These are phyloP conservation scores for Iselma pallidipennis DNA, from an alignment of 2,888 invertebrate genomes.

Conservation along the genomic window DNA sequence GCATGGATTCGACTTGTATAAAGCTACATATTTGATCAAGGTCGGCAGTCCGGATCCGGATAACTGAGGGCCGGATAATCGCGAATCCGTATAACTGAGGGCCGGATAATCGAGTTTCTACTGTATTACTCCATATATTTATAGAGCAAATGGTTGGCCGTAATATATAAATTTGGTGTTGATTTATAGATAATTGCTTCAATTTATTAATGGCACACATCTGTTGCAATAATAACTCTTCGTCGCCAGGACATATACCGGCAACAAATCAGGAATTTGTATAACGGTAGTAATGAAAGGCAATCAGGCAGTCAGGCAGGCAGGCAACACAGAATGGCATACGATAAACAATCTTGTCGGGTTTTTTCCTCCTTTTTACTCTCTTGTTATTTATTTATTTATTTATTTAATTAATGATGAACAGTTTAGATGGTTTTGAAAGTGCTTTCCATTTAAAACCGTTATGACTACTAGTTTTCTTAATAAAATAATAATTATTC, in stretches of 20 bases:
- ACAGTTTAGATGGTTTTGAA: background rate
- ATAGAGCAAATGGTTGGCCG: background rate
- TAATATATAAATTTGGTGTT: slow-evolving; percentile 1
- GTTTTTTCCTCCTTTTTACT: too few relatives aligned
- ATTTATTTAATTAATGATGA: background rate
- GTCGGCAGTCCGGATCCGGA: too few relatives aligned
- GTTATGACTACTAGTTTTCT: background rate
- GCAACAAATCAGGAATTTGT: slow-evolving; percentile 6
- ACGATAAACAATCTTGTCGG: background rate
- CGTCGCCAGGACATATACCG: background rate
- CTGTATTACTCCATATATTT: too few relatives aligned
- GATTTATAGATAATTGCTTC: slow-evolving; percentile 12
- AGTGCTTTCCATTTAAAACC: background rate
- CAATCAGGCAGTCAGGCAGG: too few relatives aligned
- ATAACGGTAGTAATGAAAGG: slow-evolving; percentile 23
- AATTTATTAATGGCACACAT: slow-evolving; percentile 11
- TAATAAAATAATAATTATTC: background rate
- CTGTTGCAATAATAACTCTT: slow-evolving; percentile 7
- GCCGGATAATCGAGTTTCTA: too few relatives aligned
- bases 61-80: too few relatives aligned
- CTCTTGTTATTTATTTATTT: too few relatives aligned
- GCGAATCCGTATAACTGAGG: too few relatives aligned
- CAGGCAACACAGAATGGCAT: too few relatives aligned
- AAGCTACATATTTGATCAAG: too few relatives aligned
- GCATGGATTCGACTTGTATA: too few relatives aligned